These are phyloP conservation scores for Cichladusa arquata DNA, from an alignment of 2,113 vertebrate species.

Conservation along the genomic window DNA sequence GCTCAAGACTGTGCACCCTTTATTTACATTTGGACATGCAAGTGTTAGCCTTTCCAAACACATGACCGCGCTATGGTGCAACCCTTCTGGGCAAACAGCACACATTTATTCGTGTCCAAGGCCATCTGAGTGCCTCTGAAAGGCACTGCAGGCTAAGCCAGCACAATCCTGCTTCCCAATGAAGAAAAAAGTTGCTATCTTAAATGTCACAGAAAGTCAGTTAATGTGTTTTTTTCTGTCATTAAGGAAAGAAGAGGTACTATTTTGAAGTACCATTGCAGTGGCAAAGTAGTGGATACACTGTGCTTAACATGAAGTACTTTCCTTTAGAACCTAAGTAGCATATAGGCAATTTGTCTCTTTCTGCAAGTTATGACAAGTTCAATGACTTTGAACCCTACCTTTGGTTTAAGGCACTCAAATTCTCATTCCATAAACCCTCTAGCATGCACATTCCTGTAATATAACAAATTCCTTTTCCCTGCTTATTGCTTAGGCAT, in stretches of 20 bases:
- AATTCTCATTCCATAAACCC: slow-evolving; percentile 1
- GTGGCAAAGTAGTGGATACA: not conserved
- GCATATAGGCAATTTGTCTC: not conserved
- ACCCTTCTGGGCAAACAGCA: not conserved
- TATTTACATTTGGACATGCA: not conserved
- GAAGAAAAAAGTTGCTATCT: not conserved
- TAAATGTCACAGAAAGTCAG: not conserved
- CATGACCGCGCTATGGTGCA: not conserved
- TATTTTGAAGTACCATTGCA: not conserved
- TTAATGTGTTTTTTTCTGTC: not conserved
- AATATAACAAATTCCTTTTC: not conserved
- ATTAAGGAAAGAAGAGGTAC: not conserved
- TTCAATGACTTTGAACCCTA: not conserved
- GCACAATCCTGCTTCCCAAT: not conserved
- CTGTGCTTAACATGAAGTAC: not conserved
- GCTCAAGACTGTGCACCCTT: not conserved
- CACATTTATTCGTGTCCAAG: not conserved
- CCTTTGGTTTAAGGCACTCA: not conserved
- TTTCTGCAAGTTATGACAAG: slow-evolving; percentile 1
- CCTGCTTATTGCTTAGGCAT: not conserved
- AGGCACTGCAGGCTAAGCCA: not conserved
- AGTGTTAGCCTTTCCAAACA: not conserved
- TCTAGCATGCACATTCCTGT: not conserved
- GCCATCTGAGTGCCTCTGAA: not conserved
- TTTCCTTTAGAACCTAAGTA: not conserved